Base-by-base conservation (phyloP, 2,797 vertebrate species). In the Pelobates cultripes region DNA sequence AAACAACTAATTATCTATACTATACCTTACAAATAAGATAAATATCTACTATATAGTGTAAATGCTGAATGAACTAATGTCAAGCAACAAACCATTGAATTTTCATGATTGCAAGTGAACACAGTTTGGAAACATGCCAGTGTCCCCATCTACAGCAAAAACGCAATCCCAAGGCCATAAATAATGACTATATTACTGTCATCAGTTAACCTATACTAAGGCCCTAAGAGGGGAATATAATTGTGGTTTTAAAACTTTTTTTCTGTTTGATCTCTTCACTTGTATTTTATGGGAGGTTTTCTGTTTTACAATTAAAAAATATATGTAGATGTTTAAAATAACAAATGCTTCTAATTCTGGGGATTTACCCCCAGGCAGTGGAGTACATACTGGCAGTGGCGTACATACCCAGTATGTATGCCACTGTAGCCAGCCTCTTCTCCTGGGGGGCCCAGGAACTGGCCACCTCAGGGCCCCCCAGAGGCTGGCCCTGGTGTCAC, bases 301-400 rank as follows among this genome's bases (percentile, higher is more conserved):
- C 42, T 68, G 66, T 68, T 68, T 68, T 42, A 68, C n/a, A 43
- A 40, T 43, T 68, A 5, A 64, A 64, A 70, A 68, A 44, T 70
- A 43, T 70, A 45, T 43, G 45, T 14, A n/a, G 13, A 42, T 3
- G 43, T 3, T 43, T 68, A 40, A 40, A 68, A 68, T 41, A 12
- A 68, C 42, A 68, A 68, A 68, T 64, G 61, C 6, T 10, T 64
- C 7, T 64, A 5, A 64, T 64, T 64, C 1, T 47, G 9, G 1
- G 28, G 28, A 28, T 28, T 28, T 1, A 28, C 28, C 28, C 28
- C 28, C 28, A 28, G 28, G 28, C n/a, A n/a, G n/a, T n/a, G n/a
- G n/a, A n/a, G n/a, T n/a, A n/a, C n/a, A n/a, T n/a, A n/a, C n/a
- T n/a, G n/a, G n/a, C n/a, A n/a, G n/a, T n/a, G n/a, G n/a, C n/a